Conservation (phyloP, 1,140 invertebrate genomes). For the Druon quercuslanigerum region DNA sequence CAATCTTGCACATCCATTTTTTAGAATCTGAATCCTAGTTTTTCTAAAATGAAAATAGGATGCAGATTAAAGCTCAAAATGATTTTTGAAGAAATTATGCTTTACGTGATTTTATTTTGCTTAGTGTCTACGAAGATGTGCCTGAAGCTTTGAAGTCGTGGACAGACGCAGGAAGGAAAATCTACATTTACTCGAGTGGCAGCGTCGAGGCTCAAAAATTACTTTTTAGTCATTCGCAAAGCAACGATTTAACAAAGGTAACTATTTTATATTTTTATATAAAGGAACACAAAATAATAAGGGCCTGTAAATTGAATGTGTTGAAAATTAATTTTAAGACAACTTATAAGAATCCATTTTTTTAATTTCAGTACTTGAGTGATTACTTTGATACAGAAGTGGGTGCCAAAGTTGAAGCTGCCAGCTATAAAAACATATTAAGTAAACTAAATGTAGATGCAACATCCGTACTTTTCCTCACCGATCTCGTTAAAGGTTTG, state of each 20-base stretch:
- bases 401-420: conserved; percentile 84
- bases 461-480: conserved; percentile 88
- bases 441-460: conserved; percentile 79
- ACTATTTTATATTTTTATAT: not conserved
- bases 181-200: conserved; percentile 95
- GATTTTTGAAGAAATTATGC: conserved; percentile 27
- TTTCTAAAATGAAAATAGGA: not conserved
- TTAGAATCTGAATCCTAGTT: not conserved
- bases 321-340: not conserved
- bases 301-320: not conserved
- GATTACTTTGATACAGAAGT: conserved; percentile 92
- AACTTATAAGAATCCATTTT: conserved; percentile 23
- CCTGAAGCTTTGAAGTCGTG: conserved; percentile 83
- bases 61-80: not conserved
- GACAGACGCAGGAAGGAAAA: conserved; percentile 79
- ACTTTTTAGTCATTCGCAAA: conserved; percentile 85
- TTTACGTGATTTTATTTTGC: conserved; percentile 49
- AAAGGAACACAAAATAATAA: not conserved
- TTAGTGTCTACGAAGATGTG: conserved; percentile 92
- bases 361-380: conserved; percentile 79
- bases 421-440: conserved; percentile 86
- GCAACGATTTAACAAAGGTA: conserved; percentile 86
- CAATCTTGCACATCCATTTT: not conserved
- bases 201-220: conserved; percentile 93
- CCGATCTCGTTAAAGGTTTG: conserved; percentile 86